Evolutionary conservation across 2,888 invertebrate genomes (phyloP).

Genomic region (Cylloceria caligata): DNA sequence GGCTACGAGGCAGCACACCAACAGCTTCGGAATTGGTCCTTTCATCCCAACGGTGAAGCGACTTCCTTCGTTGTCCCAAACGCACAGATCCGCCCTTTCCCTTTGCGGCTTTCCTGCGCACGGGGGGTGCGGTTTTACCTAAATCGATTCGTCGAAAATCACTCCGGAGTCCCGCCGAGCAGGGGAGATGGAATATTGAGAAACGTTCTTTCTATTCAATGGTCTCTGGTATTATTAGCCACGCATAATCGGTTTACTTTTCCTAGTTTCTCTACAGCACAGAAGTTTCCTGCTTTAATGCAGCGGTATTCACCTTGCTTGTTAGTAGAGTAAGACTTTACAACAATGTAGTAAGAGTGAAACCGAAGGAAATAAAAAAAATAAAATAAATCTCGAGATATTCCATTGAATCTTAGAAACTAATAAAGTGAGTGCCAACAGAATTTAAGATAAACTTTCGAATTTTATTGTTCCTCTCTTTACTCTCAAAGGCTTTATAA

Average conservation of each 20-base stretch:
- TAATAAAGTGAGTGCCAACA: too few relatives aligned
- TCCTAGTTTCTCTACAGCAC: neutral
- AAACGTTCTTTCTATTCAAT: conserved; percentile 3
- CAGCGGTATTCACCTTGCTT: too few relatives aligned
- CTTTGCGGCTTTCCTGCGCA: conserved; percentile 30
- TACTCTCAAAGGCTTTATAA: neutral
- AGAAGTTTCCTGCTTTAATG: conserved; percentile 23
- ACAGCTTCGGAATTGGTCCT: neutral
- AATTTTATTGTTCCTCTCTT: too few relatives aligned
- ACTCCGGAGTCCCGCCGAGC: conserved; percentile 7
- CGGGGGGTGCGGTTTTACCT: conserved; percentile 75
- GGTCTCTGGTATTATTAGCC: conserved; percentile 1
- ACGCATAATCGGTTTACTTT: conserved; percentile 24
- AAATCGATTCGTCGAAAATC: conserved; percentile 76
- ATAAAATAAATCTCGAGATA: neutral
- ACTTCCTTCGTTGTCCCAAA: conserved; percentile 28
- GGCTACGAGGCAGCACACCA: neutral
- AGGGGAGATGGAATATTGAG: neutral
- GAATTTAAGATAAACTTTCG: too few relatives aligned
- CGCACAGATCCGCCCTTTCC: conserved; percentile 46
- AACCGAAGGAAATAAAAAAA: neutral
- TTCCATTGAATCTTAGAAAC: neutral
- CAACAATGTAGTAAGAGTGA: neutral
- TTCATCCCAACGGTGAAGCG: neutral
- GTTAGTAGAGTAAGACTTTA: neutral